phyloP scores from a whole-genome alignment of 2,888 invertebrate genomes.

The Diarsia rubi region DNA sequence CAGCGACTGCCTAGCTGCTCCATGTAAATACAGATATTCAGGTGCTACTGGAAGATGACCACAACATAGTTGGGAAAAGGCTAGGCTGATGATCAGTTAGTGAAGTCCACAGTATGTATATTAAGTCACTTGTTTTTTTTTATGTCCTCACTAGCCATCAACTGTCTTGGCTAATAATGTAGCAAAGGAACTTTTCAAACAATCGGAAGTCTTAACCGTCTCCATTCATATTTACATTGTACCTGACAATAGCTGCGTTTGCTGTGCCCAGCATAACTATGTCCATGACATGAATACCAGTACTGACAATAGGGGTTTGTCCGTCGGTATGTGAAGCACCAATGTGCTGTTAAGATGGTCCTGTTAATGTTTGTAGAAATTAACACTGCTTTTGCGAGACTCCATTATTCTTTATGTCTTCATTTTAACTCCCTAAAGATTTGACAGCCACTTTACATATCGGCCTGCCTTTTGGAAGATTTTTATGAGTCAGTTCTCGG shows the following conservation, averaged over 20 bases:
- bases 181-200: conserved; percentile 44
- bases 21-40: no score
- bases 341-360: conserved; percentile 77
- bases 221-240: conserved; percentile 77
- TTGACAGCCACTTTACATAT: conserved; percentile 70
- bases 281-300: conserved; percentile 80
- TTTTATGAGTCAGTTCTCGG: conserved; percentile 69
- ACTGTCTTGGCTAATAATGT: conserved; percentile 47
- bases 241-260: conserved; percentile 74
- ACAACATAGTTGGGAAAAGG: not conserved
- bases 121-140: conserved; percentile 15
- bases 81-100: not conserved
- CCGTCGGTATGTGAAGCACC: conserved; percentile 74
- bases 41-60: not conserved
- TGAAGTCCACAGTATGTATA: not conserved
- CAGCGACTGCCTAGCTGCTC: no score
- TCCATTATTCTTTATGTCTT: conserved; percentile 82
- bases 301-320: conserved; percentile 80
- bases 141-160: conserved; percentile 3
- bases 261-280: conserved; percentile 63
- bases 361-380: conserved; percentile 83
- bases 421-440: conserved; percentile 78
- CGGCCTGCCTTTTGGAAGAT: conserved; percentile 61
- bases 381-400: conserved; percentile 81
- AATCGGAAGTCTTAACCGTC: conserved; percentile 70